A percentile compares a stretch with the other conserved stretches of the same genome.
These are phyloP conservation scores for Rana temporaria DNA, from an alignment of 2,113 vertebrate species.

Conservation along the genomic window DNA sequence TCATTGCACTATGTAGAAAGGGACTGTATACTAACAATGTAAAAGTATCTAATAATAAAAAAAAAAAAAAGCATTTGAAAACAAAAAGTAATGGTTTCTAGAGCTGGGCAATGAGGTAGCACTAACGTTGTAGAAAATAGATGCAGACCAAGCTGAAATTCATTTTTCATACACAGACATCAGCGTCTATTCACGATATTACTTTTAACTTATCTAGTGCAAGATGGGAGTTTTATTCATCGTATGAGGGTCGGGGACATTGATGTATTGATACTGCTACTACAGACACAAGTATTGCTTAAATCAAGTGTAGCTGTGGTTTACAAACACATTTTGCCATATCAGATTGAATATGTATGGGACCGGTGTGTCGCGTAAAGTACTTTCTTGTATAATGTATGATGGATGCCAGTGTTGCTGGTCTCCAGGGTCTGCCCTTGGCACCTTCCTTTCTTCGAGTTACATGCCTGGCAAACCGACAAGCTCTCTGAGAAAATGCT, in stretches of 20 bases:
- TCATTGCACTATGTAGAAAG: too few relatives aligned
- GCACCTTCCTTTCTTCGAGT: background rate
- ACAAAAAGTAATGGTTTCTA: constrained; percentile 19
- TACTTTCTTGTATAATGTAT: constrained; percentile 6
- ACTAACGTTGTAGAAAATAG: constrained; percentile 32
- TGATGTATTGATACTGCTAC: constrained; percentile 14
- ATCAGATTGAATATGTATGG: constrained; percentile 42
- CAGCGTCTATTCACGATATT: constrained; percentile 23
- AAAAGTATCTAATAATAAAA: constrained; percentile 10
- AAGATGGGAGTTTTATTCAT: constrained; percentile 12
- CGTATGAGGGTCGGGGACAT: constrained; percentile 3
- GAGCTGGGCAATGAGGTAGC: constrained; percentile 51
- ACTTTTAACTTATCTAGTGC: constrained; percentile 26
- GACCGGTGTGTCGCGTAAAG: background rate
- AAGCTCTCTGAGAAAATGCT: background rate
- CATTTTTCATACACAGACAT: constrained; percentile 41
- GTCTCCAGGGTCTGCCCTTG: constrained; percentile 19
- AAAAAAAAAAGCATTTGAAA: background rate
- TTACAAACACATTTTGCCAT: constrained; percentile 35
- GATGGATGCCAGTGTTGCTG: constrained; percentile 2
- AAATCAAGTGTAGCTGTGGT: constrained; percentile 8
- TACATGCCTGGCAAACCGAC: constrained; percentile 4
- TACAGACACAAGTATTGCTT: background rate
- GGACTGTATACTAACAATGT: background rate
- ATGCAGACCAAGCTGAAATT: background rate